Base-by-base conservation (phyloP, 2,797 vertebrate genomes). In the Fistularia tabacaria region DNA sequence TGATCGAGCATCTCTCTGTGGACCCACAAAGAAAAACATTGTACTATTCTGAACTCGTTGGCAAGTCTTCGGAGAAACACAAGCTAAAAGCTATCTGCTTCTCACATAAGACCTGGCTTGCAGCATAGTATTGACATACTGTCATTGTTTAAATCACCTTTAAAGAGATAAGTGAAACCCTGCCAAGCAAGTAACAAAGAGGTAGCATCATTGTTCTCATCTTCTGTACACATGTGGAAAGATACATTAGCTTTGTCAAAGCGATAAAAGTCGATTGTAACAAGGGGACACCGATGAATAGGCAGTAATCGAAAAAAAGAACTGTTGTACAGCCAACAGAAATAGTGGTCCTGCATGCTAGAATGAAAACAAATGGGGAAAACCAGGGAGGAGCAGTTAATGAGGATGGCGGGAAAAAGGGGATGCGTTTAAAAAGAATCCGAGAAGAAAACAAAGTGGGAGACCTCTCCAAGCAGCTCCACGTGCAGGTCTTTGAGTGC, bases 401-500 rank as follows among this genome's bases (percentile, higher is more conserved):
- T 25, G 25, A 25, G 25, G 25, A 25, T 3, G 25, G 25, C 25
- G 25, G 25, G 25, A 25, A 25, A 25, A 25, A 7, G 7, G 7
- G 8, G 51, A 54, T 15, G 10, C 48, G 60, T 15, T 65, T 38
- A 58, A 56, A 66, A 39, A 36, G 0, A 59, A 25, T 25, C 25
- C 25, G 39, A 15, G 51, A 37, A 38, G 9, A 44, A 7, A 48
- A 44, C 1, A 39, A 65, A 48, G 66, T 38, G 40, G 51, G 51
- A 13, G 62, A 73, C 97, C 94, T 98, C 97, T 55, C 97, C 97
- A 0, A 99, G 92, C 47, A 99, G 91, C 59, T 99, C 97, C 77
- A 99, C 97, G 0, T 96, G 93, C 57, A 99, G 89, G 68, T 99
- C 97, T 88, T 97, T 98, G 57, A 98, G 88, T 14, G 92, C 93